phyloP scores from a whole-genome alignment of 2,797 vertebrate genomes.

The Anolis apletophallus region DNA sequence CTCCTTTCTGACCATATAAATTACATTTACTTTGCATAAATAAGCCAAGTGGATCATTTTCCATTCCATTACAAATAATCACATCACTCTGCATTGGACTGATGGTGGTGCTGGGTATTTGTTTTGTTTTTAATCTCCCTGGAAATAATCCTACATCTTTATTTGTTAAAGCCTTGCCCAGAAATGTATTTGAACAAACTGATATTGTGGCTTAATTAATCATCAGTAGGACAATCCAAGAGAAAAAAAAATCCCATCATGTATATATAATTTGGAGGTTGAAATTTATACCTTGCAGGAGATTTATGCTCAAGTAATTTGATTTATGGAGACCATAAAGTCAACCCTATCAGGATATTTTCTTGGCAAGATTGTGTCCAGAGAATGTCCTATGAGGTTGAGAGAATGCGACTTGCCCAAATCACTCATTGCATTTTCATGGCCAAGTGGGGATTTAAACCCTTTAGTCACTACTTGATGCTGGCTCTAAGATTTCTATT shows the following conservation, averaged over 20 bases:
- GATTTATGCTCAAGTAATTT: background rate
- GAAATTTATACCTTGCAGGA: background rate
- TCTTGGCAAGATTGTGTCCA: too few relatives aligned
- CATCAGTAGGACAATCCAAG: background rate
- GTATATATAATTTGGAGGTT: background rate
- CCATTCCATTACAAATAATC: slow-evolving; percentile 47
- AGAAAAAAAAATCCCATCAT: background rate
- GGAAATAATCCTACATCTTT: slow-evolving; percentile 33
- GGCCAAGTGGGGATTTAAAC: too few relatives aligned
- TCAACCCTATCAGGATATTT: too few relatives aligned
- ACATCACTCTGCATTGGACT: slow-evolving; percentile 35
- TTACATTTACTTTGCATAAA: slow-evolving; percentile 34
- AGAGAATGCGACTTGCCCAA: too few relatives aligned
- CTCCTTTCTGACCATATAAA: slow-evolving; percentile 40
- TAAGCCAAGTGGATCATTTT: slow-evolving; percentile 39
- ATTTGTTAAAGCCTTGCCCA: slow-evolving; percentile 43
- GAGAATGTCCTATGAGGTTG: too few relatives aligned
- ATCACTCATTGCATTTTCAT: too few relatives aligned
- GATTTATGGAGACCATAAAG: too few relatives aligned
- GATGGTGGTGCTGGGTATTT: background rate
- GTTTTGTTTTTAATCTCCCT: slow-evolving; percentile 2
- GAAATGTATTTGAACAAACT: slow-evolving; percentile 33
- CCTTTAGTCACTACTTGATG: too few relatives aligned
- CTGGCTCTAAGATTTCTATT: too few relatives aligned
- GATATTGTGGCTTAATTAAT: slow-evolving; percentile 35